These are phyloP conservation scores for Merops nubicus DNA, from an alignment of 2,113 vertebrate genomes.

Conservation along the genomic window DNA sequence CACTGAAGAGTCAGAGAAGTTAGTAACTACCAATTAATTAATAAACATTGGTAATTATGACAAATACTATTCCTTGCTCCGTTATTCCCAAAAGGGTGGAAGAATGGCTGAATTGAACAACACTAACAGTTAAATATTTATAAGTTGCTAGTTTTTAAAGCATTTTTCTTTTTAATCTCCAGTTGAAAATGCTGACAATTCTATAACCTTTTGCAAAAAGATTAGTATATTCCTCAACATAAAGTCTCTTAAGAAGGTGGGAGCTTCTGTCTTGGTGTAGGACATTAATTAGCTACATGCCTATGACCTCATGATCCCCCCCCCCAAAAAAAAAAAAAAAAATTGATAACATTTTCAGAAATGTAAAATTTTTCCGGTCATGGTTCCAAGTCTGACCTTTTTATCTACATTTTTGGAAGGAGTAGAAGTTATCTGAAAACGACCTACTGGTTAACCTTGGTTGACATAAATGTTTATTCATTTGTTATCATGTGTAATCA, in stretches of 20 bases:
- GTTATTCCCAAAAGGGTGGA: background rate
- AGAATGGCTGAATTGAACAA: background rate
- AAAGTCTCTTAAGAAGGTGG: background rate
- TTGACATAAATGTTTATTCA: background rate
- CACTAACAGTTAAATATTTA: background rate
- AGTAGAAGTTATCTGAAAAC: background rate
- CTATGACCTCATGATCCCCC: too few relatives aligned
- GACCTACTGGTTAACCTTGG: background rate
- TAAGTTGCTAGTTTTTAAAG: background rate
- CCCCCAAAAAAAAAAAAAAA: background rate
- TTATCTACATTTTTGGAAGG: background rate
- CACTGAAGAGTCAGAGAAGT: background rate
- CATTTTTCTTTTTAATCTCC: background rate
- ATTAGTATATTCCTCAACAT: background rate
- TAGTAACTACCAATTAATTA: background rate
- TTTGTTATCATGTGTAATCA: background rate
- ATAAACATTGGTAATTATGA: background rate
- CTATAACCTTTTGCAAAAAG: background rate
- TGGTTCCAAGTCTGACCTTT: background rate
- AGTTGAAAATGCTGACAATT: background rate
- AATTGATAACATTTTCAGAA: background rate
- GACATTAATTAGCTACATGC: background rate
- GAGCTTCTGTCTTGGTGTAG: background rate
- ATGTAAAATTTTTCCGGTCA: background rate
- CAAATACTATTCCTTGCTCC: background rate